Percentiles rank a stretch among this genome's conserved stretches.
Conservation (phyloP, 2,113 vertebrate species). For the Pseudonaja textilis region DNA sequence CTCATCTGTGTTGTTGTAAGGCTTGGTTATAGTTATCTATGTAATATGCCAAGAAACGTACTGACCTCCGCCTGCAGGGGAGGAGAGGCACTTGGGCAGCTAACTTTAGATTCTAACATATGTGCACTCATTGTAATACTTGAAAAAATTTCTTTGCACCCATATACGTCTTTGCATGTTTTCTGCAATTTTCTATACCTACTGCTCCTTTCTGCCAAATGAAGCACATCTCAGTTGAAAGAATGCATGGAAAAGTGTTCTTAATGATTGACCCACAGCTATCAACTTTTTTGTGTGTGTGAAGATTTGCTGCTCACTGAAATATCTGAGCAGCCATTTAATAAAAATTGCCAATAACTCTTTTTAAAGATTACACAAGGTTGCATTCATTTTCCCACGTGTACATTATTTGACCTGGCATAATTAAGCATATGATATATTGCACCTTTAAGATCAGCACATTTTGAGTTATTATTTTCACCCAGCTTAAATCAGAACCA, state of each 20-base stretch:
- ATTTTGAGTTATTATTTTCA: neutral
- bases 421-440: neutral
- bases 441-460: neutral
- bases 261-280: neutral
- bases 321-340: neutral
- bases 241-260: neutral
- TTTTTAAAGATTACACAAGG: neutral
- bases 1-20: neutral
- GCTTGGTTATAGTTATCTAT: neutral
- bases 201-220: neutral
- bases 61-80: neutral
- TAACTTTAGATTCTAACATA: neutral
- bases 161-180: too few relatives aligned
- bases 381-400: neutral
- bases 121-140: neutral
- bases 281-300: neutral
- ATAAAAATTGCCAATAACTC: neutral
- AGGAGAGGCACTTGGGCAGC: neutral
- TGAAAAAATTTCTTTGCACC: neutral
- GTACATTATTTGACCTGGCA: neutral
- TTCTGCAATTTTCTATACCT: neutral
- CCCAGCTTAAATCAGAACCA: neutral
- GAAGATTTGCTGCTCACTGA: neutral
- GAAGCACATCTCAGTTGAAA: neutral
- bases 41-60: neutral